Evolutionary conservation across 64 coral and sea anemone genomes (phyloP).

Genomic region (Montipora cactus): DNA sequence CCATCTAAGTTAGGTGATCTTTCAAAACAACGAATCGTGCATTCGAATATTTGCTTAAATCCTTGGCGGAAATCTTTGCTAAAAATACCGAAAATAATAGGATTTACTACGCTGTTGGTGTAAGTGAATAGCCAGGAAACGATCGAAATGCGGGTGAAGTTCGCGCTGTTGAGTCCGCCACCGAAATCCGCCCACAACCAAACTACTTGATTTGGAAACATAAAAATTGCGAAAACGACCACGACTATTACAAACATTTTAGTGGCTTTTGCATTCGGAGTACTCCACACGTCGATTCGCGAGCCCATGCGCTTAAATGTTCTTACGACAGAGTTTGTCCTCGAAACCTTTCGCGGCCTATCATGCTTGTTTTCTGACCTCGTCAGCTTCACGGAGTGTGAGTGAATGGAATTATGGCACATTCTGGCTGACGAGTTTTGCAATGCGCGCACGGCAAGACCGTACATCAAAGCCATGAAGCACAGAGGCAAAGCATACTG

Average conservation of each 20-base stretch:
- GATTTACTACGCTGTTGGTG: conserved; percentile 71
- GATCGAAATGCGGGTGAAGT: conserved; percentile 49
- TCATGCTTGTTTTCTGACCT: not conserved
- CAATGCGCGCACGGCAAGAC: conserved; percentile 12
- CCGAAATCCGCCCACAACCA: conserved; percentile 76
- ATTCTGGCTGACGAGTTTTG: not conserved
- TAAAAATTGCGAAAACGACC: conserved; percentile 62
- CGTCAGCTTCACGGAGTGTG: not conserved
- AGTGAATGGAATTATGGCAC: not conserved
- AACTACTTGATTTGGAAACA: conserved; percentile 75
- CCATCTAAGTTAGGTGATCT: not conserved
- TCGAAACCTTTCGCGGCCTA: not conserved
- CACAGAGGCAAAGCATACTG: conserved; percentile 55
- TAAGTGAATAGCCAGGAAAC: conserved; percentile 73
- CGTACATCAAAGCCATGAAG: conserved; percentile 50
- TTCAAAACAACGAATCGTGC: conserved; percentile 15
- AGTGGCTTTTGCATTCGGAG: conserved; percentile 52
- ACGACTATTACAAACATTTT: conserved; percentile 74
- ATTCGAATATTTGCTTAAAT: conserved; percentile 54
- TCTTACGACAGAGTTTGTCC: not conserved
- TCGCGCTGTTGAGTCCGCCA: conserved; percentile 2
- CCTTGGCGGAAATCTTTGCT: conserved; percentile 78
- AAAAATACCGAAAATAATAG: conserved; percentile 68
- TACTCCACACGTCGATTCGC: not conserved
- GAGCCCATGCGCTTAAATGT: not conserved